A percentile compares a stretch with the other conserved stretches of the same genome.
These are phyloP conservation scores for Drosophila mojavensis DNA, from an alignment of 1,140 invertebrate species.

Conservation along the genomic window DNA sequence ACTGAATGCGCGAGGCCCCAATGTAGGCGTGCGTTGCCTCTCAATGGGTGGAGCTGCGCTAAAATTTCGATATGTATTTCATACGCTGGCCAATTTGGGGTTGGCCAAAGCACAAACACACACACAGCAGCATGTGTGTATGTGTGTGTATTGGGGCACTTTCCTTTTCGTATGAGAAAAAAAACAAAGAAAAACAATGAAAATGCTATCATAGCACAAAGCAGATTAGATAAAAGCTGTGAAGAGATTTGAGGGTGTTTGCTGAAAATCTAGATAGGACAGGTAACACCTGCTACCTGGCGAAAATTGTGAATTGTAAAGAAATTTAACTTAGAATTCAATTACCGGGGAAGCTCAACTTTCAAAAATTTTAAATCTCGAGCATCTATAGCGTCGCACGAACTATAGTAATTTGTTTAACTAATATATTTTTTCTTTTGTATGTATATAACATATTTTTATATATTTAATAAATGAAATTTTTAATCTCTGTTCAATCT, in stretches of 20 bases:
- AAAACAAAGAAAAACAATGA: constrained; percentile 54
- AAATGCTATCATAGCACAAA: constrained; percentile 49
- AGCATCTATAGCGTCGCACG: no score
- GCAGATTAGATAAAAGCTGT: constrained; percentile 32
- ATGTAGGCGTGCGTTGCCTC: constrained; percentile 32
- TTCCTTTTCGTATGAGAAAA: constrained; percentile 68
- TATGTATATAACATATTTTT: no score
- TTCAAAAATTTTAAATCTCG: no score
- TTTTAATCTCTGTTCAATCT: no score
- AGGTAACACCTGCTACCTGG: background rate
- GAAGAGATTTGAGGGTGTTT: no score
- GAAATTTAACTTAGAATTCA: no score
- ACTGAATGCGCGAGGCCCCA: constrained; percentile 5
- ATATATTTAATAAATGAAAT: no score
- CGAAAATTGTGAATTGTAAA: no score
- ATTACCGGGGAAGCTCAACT: no score
- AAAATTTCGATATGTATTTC: constrained; percentile 37
- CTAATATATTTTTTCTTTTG: no score
- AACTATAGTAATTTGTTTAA: no score
- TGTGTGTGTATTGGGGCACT: constrained; percentile 48
- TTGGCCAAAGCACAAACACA: background rate
- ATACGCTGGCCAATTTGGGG: background rate
- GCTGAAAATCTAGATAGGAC: background rate
- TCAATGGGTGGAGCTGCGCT: constrained; percentile 58
- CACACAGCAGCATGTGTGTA: constrained; percentile 3